Percentiles rank a stretch among this genome's conserved stretches.
These are phyloP conservation scores for Actias luna DNA, from an alignment of 2,888 invertebrate species.

Conservation along the genomic window DNA sequence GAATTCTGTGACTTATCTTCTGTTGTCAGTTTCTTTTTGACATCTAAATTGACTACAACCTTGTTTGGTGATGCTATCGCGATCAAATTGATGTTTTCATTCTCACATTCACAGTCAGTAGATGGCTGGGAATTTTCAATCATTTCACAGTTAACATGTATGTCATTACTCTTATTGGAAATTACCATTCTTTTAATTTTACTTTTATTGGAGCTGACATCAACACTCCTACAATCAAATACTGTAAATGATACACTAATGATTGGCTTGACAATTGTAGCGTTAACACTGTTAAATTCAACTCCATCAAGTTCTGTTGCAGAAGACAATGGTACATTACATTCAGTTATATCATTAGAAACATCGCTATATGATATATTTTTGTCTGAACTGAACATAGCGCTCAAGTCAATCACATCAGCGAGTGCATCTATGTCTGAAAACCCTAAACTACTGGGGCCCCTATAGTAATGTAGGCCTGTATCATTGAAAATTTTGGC, in stretches of 20 bases:
- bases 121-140: slow-evolving; percentile 47
- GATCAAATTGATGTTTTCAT: slow-evolving; percentile 47
- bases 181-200: slow-evolving; percentile 51
- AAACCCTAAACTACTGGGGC: slow-evolving; percentile 35
- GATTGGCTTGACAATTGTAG: slow-evolving; percentile 37
- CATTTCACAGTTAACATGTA: slow-evolving; percentile 56
- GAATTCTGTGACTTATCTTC: slow-evolving; percentile 50
- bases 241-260: slow-evolving; percentile 55
- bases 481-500: slow-evolving; percentile 21
- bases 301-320: slow-evolving; percentile 35
- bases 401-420: slow-evolving; percentile 18
- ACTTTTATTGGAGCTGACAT: slow-evolving; percentile 53
- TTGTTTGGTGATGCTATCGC: slow-evolving; percentile 44
- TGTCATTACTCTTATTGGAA: slow-evolving; percentile 38
- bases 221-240: slow-evolving; percentile 47
- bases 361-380: slow-evolving; percentile 8
- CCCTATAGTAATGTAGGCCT: slow-evolving; percentile 27
- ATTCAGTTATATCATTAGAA: slow-evolving; percentile 21
- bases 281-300: slow-evolving; percentile 35
- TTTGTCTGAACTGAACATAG: background rate
- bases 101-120: slow-evolving; percentile 43
- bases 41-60: slow-evolving; percentile 66
- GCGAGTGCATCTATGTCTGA: slow-evolving; percentile 48
- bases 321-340: slow-evolving; percentile 32
- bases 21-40: slow-evolving; percentile 62